Conservation (phyloP, 2,113 vertebrate species). For the Triplophysa rosa region DNA sequence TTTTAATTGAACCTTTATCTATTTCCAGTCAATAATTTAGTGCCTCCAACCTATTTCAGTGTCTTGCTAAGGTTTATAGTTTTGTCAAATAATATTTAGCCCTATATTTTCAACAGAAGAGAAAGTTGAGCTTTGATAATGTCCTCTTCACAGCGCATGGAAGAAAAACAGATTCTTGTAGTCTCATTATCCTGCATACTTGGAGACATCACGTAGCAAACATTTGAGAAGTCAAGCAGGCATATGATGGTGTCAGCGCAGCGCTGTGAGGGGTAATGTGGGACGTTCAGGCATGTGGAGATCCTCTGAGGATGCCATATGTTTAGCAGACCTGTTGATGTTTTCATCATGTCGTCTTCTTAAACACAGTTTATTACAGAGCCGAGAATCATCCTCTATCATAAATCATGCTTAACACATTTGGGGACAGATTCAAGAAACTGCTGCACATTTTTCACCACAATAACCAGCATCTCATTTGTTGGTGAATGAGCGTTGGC, state of each 20-base stretch:
- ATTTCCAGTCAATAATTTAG: too few species aligned
- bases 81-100: too few species aligned
- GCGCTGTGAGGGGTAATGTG: background rate
- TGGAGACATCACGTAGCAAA: background rate
- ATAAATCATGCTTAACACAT: background rate
- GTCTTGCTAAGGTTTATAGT: too few species aligned
- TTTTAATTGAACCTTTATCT: too few species aligned
- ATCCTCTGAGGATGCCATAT: constrained; percentile 10
- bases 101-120: too few species aligned
- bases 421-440: too few species aligned
- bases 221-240: constrained; percentile 8
- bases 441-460: too few species aligned
- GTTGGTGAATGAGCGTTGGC: too few species aligned
- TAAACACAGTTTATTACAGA: background rate
- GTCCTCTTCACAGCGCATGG: background rate
- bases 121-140: too few species aligned
- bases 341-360: background rate
- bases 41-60: too few species aligned
- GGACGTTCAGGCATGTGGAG: constrained; percentile 6
- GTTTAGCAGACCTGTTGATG: constrained; percentile 22
- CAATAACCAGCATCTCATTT: too few species aligned
- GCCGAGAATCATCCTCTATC: background rate
- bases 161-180: background rate
- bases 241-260: background rate
- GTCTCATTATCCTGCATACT: background rate